Evolutionary conservation across 1,140 invertebrate genomes (phyloP).

Genomic region (Adelges cooleyi): DNA sequence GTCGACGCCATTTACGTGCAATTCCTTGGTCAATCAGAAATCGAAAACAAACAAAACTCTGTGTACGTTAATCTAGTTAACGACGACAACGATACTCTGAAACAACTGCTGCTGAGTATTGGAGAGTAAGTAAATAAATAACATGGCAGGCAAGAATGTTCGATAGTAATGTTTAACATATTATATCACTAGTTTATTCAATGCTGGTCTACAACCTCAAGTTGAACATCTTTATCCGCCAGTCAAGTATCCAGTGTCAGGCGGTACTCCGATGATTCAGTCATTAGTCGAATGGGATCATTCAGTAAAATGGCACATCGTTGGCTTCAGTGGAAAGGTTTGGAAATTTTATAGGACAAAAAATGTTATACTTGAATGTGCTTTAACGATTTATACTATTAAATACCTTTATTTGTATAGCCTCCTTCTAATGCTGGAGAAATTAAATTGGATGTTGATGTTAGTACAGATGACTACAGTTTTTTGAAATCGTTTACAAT

Average conservation of each 20-base stretch:
- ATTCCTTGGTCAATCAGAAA: background rate
- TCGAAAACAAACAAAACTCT: background rate
- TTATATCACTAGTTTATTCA: slow-evolving; percentile 47
- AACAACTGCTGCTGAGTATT: background rate
- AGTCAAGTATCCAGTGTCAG: slow-evolving; percentile 57
- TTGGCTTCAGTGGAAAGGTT: slow-evolving; percentile 16
- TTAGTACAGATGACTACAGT: background rate
- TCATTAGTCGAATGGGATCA: slow-evolving; percentile 64
- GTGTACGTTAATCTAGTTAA: background rate
- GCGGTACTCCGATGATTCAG: slow-evolving; percentile 60
- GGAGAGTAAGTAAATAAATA: slow-evolving; percentile 12
- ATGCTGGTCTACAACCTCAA: slow-evolving; percentile 49
- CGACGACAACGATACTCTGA: background rate
- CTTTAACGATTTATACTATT: no score
- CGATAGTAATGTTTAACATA: background rate
- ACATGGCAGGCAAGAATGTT: background rate
- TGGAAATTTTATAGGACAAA: background rate
- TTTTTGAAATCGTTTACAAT: slow-evolving; percentile 12
- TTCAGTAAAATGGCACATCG: slow-evolving; percentile 36
- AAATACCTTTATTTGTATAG: background rate
- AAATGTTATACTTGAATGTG: no score
- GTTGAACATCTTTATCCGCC: slow-evolving; percentile 48
- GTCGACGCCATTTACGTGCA: background rate
- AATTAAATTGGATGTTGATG: background rate
- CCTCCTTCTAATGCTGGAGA: background rate